Percentiles rank a stretch among this genome's conserved stretches.
Conservation (phyloP, 2,113 vertebrate genomes). For the Diphyllodes magnificus region DNA sequence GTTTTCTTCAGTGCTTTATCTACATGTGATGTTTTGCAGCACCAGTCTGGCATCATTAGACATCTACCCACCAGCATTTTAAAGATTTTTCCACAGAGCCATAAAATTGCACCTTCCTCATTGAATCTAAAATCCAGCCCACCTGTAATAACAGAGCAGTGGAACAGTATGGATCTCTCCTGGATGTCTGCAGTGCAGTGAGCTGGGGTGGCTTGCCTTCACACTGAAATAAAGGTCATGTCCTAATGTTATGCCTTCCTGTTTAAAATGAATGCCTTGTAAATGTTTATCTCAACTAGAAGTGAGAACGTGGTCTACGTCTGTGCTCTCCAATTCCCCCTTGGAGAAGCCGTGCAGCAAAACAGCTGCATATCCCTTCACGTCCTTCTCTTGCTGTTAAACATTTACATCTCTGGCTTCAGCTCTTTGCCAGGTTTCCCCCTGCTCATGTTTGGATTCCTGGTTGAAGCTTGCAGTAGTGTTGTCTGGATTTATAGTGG, state of each 20-base stretch:
- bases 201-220: neutral
- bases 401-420: neutral
- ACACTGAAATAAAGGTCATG: neutral
- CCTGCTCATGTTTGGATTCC: neutral
- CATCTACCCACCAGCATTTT: neutral
- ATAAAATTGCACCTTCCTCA: constrained; percentile 5
- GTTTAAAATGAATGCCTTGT: constrained; percentile 21
- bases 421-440: neutral
- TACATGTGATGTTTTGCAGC: neutral
- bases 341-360: neutral
- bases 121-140: constrained; percentile 5
- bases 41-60: neutral
- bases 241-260: neutral
- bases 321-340: neutral
- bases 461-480: neutral
- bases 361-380: constrained; percentile 5
- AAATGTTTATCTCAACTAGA: constrained; percentile 39
- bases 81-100: constrained; percentile 18
- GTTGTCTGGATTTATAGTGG: neutral
- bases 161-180: neutral
- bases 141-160: constrained; percentile 58
- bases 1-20: neutral
- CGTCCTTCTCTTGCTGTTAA: neutral
- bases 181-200: neutral
- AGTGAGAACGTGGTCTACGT: neutral